phyloP scores from a whole-genome alignment of 2,888 invertebrate species.

The Cephalotes varians region DNA sequence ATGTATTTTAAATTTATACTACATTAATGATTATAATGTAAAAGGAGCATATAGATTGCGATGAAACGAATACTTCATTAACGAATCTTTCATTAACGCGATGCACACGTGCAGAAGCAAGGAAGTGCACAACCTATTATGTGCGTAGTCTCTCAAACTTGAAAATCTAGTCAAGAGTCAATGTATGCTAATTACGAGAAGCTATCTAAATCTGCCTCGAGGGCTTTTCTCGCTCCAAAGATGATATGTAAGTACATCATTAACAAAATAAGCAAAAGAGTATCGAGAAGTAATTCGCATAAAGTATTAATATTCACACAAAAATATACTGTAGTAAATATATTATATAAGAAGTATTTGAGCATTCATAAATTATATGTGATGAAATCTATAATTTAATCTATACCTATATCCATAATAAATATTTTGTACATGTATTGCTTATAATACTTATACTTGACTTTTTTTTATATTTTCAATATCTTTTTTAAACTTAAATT shows the following conservation, averaged over 20 bases:
- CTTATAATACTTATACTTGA: too few species aligned
- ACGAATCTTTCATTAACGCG: background rate
- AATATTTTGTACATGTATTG: too few species aligned
- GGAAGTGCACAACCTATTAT: slow-evolving; percentile 11
- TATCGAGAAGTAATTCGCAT: slow-evolving; percentile 14
- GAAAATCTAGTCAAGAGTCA: slow-evolving; percentile 36
- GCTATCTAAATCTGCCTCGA: slow-evolving; percentile 32
- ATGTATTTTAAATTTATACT: background rate
- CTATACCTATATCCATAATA: too few species aligned
- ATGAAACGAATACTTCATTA: slow-evolving; percentile 4
- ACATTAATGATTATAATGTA: slow-evolving; percentile 3
- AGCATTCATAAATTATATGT: background rate
- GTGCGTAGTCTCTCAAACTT: slow-evolving; percentile 29
- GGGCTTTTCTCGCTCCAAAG: slow-evolving; percentile 6
- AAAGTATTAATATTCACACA: slow-evolving; percentile 15
- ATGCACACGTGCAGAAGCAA: background rate
- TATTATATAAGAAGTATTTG: background rate
- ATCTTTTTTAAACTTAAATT: too few species aligned
- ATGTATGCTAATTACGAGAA: slow-evolving; percentile 41
- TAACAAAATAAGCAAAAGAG: slow-evolving; percentile 10
- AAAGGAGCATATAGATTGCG: background rate
- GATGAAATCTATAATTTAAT: too few species aligned
- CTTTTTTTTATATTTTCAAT: too few species aligned
- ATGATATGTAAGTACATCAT: slow-evolving; percentile 21
- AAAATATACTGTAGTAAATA: background rate